Evolutionary conservation across 2,888 invertebrate genomes (phyloP), one percentile per base, ranked within the genome.

Genomic region (Mycalesis mineus): DNA sequence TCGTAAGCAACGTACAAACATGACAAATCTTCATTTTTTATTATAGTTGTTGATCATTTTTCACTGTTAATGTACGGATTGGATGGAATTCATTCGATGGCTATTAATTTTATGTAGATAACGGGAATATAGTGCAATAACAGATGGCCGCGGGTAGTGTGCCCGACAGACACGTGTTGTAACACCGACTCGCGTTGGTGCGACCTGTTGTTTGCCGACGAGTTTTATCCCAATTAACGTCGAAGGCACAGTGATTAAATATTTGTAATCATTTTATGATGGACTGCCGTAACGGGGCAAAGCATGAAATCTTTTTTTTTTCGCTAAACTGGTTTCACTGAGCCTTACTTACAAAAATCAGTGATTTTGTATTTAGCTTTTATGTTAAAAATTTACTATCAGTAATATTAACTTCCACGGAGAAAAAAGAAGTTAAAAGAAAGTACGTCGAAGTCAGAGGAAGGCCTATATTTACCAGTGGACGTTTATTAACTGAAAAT

Each of bases 51-150:
- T 72, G 72, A 73, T 77, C 71, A 78, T 79, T 80, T 82, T 82
- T 82, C 79, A 79, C 73, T 74, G 77, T 80, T 83, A 79, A 80
- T 77, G 74, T 51, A 74, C 71, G 72, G 69, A 76, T 78, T 71
- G 70, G 70, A 70, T 66, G 68, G 66, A 68, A 70, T 65, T 64
- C 70, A 73, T 74, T 74, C 70, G 69, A 68, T 74, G 61, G 61
- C 61, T 70, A 77, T 78, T 82, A 80, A 82, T 78, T 77, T 77
- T 68, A 76, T 73, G 74, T 71, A 73, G 73, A 71, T 83, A 82
- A 81, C 78, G 80, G 80, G 69, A 77, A 72, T 75, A 73, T 68
- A 70, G 72, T 73, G 68, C 69, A 68, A 71, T 69, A 72, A 72
- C 70, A 68, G 60, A 55, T 66, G 65, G 68, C 67, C 69, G 66